Evolutionary conservation across 2,113 vertebrate genomes (phyloP), one percentile per base, ranked within the genome.

Genomic region (Catagonus wagneri): DNA sequence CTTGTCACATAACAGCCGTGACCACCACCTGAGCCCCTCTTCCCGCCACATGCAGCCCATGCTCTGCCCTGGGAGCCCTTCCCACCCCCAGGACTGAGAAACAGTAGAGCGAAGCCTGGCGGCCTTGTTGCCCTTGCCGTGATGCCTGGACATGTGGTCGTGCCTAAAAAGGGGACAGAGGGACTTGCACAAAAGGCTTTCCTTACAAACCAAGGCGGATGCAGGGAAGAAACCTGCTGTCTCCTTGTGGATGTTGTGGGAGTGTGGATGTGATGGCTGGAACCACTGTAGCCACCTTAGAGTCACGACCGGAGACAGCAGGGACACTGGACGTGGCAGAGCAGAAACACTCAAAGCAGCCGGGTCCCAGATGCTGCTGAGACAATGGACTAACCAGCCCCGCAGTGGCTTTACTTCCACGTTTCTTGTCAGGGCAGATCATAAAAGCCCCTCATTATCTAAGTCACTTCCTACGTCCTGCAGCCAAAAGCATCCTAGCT

Each of bases 291-390:
- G n/a, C 52, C 32, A 54, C 8, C 50, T 12, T 58, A 65, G 1
- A 3, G 69, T n/a, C 58, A 65, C 6, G 60, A 65, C 3, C 1
- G 34, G 20, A 20, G 52, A 27, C 1, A 54, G 23, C 60, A 71
- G 23, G 50, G 69, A 19, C 39, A 29, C 0, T 2, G 2, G 32
- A 22, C 2, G 12, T 0, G 9, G 58, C 29, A 56, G 71, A n/a
- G 54, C 13, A 39, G 78, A 65, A 29, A 7, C 34, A n/a, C 13
- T 14, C 32, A 15, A 11, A 76, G 39, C 4, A 29, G 10, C 61
- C 25, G 14, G 17, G 68, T 27, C 44, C 39, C 9, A 7, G 16
- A 52, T 22, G 9, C 8, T 54, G 3, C 0, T 2, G 7, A 78
- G 63, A 60, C 34, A 14, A 34, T 13, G 32, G 32, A 56, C 29